Evolutionary conservation across 2,888 invertebrate species (phyloP).

Genomic region (Tenthredo livida): DNA sequence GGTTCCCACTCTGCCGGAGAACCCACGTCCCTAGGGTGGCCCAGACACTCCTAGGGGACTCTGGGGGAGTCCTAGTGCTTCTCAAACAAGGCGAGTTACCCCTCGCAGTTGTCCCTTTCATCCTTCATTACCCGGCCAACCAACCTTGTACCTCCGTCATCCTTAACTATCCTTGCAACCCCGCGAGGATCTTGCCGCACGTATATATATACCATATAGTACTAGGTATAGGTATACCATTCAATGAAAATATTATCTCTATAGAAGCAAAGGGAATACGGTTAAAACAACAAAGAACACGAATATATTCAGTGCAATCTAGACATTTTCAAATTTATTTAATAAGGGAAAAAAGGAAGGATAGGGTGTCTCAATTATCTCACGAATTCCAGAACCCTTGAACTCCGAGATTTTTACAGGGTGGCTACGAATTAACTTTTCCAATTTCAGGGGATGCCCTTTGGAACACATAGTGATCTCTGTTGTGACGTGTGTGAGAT

Average conservation of each 20-base stretch:
- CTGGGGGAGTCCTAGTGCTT: conserved; percentile 65
- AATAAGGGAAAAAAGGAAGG: background rate
- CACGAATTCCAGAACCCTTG: background rate
- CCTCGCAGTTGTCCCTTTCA: conserved; percentile 62
- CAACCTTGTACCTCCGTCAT: conserved; percentile 57
- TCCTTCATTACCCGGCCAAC: conserved; percentile 67
- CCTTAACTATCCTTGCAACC: conserved; percentile 27
- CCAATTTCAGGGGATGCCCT: too few relatives aligned
- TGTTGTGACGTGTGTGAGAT: too few relatives aligned
- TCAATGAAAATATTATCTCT: background rate
- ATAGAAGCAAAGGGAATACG: background rate
- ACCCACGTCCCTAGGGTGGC: conserved; percentile 64
- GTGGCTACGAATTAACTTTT: too few relatives aligned
- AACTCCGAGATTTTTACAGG: too few relatives aligned
- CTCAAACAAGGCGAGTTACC: conserved; percentile 63
- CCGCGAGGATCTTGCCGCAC: background rate
- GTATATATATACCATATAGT: too few relatives aligned
- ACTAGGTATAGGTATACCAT: too few relatives aligned
- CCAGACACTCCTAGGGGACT: conserved; percentile 68
- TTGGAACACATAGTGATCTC: too few relatives aligned
- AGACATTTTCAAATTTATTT: background rate
- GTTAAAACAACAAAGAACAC: background rate
- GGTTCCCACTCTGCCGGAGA: conserved; percentile 67
- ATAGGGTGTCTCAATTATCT: background rate
- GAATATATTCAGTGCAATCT: background rate